Conservation (phyloP, 2,113 vertebrate species). For the Scartelaos histophorus region DNA sequence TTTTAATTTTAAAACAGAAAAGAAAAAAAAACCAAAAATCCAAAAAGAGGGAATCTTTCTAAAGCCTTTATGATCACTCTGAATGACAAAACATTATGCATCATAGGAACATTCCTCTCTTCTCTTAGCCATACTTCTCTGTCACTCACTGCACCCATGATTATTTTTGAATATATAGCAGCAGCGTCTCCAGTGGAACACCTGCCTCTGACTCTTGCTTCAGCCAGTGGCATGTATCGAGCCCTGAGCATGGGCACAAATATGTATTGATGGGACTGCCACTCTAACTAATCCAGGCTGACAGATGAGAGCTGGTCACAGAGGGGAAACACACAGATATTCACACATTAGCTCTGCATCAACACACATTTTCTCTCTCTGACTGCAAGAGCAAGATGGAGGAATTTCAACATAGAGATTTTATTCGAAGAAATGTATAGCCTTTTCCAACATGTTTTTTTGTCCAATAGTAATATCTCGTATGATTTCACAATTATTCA, state of each 20-base stretch:
- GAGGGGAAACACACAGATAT: conserved; percentile 36
- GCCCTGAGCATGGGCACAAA: conserved; percentile 47
- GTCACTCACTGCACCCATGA: not conserved
- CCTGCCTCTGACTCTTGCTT: conserved; percentile 27
- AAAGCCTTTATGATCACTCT: too few relatives aligned
- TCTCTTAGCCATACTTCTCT: not conserved
- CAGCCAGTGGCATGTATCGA: conserved; percentile 30
- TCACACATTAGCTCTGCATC: conserved; percentile 23
- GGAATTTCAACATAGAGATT: not conserved
- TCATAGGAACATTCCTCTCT: not conserved
- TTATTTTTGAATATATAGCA: not conserved
- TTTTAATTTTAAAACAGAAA: not conserved
- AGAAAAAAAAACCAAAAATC: not conserved
- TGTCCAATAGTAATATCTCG: not conserved
- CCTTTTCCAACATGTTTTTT: not conserved
- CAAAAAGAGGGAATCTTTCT: too few relatives aligned
- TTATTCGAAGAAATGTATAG: not conserved
- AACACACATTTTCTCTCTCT: conserved; percentile 11
- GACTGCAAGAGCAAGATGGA: conserved; percentile 22
- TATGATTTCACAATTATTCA: not conserved
- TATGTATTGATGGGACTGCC: conserved; percentile 69
- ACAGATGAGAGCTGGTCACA: conserved; percentile 51
- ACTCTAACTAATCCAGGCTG: conserved; percentile 63
- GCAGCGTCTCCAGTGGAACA: conserved; percentile 1
- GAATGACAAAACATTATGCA: not conserved